phyloP scores from a whole-genome alignment of 1,140 invertebrate species.

The Melitaea cinxia region DNA sequence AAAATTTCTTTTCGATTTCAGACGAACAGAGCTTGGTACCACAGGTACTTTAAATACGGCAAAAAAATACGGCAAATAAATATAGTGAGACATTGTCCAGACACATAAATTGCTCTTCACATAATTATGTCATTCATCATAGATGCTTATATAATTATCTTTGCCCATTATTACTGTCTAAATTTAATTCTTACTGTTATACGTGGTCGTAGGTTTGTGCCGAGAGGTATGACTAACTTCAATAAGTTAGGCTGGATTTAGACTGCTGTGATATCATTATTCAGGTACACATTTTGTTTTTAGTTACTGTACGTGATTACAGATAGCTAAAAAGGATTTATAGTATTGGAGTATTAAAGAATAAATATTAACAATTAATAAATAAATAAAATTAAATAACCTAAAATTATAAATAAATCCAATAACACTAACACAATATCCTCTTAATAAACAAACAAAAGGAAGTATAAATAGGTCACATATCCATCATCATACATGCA shows the following conservation, averaged over 20 bases:
- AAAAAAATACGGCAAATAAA: no score
- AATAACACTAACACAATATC: no score
- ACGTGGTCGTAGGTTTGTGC: conserved; percentile 19
- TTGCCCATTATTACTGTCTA: conserved; percentile 7
- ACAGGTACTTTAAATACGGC: no score
- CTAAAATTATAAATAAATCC: no score
- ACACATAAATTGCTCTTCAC: not conserved
- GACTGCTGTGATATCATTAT: not conserved
- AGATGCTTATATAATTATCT: not conserved
- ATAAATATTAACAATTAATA: no score
- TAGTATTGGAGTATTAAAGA: no score
- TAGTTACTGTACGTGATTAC: not conserved
- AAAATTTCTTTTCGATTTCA: no score
- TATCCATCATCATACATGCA: not conserved
- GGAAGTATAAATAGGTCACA: not conserved
- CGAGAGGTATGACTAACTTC: conserved; percentile 22
- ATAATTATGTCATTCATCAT: not conserved
- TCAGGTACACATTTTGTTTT: not conserved
- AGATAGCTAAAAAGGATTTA: not conserved
- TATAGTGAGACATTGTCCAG: not conserved
- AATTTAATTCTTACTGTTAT: conserved; percentile 11
- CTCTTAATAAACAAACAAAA: no score
- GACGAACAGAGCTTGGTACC: no score
- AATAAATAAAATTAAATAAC: no score
- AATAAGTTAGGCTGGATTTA: conserved; percentile 27